Evolutionary conservation across 2,888 invertebrate species (phyloP).

Genomic region (Myopa testacea): DNA sequence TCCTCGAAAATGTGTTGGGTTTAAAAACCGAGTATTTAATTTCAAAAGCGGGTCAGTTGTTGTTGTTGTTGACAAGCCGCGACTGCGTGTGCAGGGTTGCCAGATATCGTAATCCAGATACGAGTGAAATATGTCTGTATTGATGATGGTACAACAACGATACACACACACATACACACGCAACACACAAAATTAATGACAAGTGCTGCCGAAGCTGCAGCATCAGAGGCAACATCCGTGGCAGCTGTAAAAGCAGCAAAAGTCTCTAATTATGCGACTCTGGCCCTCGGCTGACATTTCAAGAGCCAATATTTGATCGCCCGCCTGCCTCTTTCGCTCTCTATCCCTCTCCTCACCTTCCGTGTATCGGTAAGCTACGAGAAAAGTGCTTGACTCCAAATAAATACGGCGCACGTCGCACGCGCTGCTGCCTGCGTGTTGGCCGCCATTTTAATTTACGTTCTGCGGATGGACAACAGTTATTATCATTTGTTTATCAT

Average conservation of each 20-base stretch:
- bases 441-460: constrained; percentile 13
- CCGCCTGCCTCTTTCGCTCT: background rate
- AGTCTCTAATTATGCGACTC: constrained; percentile 9
- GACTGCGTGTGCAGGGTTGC: no score
- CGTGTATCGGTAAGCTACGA: background rate
- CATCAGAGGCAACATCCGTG: background rate
- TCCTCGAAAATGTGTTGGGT: no score
- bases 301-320: constrained; percentile 14
- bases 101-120: no score
- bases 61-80: no score
- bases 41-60: no score
- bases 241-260: background rate
- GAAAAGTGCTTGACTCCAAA: background rate
- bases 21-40: no score
- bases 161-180: background rate
- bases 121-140: no score
- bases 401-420: background rate
- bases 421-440: background rate
- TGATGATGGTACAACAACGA: no score
- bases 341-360: background rate
- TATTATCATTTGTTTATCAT: constrained; percentile 19
- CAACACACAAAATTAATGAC: background rate
- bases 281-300: constrained; percentile 16
- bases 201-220: no score
- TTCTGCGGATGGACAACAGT: constrained; percentile 1